These are phyloP conservation scores for Arothron firmamentum DNA, from an alignment of 2,113 vertebrate species.

Conservation along the genomic window DNA sequence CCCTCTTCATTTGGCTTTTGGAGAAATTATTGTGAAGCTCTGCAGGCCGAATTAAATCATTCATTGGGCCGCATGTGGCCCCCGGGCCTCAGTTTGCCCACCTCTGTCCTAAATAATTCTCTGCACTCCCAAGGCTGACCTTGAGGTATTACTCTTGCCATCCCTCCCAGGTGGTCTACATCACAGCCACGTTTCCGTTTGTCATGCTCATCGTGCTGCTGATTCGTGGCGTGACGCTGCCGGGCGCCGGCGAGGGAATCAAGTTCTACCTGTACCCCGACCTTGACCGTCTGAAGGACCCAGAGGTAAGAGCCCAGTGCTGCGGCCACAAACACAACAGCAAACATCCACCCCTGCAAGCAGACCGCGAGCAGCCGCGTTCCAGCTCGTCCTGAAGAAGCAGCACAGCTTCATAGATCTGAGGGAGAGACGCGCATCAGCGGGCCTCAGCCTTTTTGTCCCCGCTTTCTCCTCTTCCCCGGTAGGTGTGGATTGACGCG, in stretches of 20 bases:
- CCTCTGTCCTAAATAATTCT: no score
- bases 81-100: no score
- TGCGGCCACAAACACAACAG: no score
- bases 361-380: no score
- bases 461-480: neutral
- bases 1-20: no score
- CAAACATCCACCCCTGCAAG: no score
- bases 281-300: conserved; percentile 86
- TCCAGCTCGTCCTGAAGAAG: no score
- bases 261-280: conserved; percentile 97
- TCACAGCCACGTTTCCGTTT: conserved; percentile 96
- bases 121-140: no score
- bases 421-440: conserved; percentile 9
- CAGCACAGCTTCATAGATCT: neutral
- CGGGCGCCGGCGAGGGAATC: conserved; percentile 90
- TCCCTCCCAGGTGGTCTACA: conserved; percentile 82
- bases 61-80: no score
- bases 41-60: no score
- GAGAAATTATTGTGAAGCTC: no score
- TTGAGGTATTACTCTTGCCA: neutral
- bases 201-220: conserved; percentile 93
- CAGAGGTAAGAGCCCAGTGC: conserved; percentile 81
- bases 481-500: conserved; percentile 96
- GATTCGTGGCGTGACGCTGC: conserved; percentile 92
- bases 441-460: conserved; percentile 62